Evolutionary conservation across 2,797 vertebrate species (phyloP), one percentile per base, ranked within the genome.

Genomic region (Cygnus olor): DNA sequence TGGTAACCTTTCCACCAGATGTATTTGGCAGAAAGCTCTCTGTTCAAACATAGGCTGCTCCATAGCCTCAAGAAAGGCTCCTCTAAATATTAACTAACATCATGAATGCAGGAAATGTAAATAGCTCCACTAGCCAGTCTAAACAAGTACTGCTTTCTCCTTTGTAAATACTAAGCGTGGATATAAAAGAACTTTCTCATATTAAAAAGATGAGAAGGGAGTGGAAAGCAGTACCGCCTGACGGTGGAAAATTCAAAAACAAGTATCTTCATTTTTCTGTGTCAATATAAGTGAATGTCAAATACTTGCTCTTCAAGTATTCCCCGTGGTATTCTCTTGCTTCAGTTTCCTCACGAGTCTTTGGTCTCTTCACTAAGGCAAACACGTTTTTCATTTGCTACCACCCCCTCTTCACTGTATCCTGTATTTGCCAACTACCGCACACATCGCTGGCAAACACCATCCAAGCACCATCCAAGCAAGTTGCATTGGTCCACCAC

Each of bases 1-100:
- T 20, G 71, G 86, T 94, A 90, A 85, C 74, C 73, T 92, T 95
- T 90, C 56, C 80, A 57, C 36, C 84, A 86, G n/a, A 76, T 63
- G 8, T 19, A 64, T 64, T 87, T 68, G 79, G 53, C 80, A 92
- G 68, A 94, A 82, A 82, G 30, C 34, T 80, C 53, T 34, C 2
- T 66, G 60, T 92, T 95, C 80, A 95, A 87, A 90, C 60, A 82
- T 2, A 61, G 38, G 63, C 30, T 93, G 8, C 36, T 84, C 25
- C 63, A 25, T 18, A 82, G 47, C 66, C 56, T 85, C 78, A 63
- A n/a, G 71, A 95, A 53, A 17, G 8, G 32, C 11, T 94, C 40
- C 47, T 82, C 38, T 84, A 94, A 95, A 92, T 60, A 92, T 77
- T 82, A 90, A 77, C 42, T 94, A 90, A 71, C 6, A 11, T 61